These are phyloP conservation scores for Girardinus metallicus DNA, from an alignment of 2,797 vertebrate genomes.

Conservation along the genomic window DNA sequence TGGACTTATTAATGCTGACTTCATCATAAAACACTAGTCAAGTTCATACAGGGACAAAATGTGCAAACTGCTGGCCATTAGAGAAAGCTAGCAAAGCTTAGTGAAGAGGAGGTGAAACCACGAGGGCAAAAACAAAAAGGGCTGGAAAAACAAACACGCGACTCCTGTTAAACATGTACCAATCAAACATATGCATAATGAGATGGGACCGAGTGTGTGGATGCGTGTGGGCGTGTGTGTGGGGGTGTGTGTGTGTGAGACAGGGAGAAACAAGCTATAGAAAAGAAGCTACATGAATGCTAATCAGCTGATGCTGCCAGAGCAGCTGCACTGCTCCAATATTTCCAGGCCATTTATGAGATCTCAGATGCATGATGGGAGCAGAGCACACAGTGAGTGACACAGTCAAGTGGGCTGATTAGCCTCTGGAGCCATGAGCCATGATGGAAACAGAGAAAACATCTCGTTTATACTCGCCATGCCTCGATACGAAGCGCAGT, in stretches of 20 bases:
- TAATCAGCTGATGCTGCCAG: constrained; percentile 59
- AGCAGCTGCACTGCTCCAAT: constrained; percentile 59
- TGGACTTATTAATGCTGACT: constrained; percentile 25
- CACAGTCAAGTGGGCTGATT: constrained; percentile 45
- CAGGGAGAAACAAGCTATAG: not conserved
- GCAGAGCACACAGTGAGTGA: constrained; percentile 43
- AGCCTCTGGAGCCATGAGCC: constrained; percentile 40
- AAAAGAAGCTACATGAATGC: constrained; percentile 49
- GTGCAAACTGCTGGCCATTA: constrained; percentile 19
- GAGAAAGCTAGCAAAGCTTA: constrained; percentile 11
- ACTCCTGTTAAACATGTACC: not conserved
- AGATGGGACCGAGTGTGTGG: not conserved
- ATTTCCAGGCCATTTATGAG: constrained; percentile 61
- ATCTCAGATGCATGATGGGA: constrained; percentile 44
- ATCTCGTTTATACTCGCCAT: not conserved
- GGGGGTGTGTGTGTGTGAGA: not conserved
- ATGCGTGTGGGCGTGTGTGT: too few species aligned
- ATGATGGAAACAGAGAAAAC: constrained; percentile 17
- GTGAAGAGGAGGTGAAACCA: constrained; percentile 8
- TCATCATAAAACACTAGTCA: constrained; percentile 29
- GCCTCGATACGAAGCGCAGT: not conserved
- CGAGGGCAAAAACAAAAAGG: constrained; percentile 27
- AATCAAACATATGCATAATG: not conserved
- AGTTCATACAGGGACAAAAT: constrained; percentile 15
- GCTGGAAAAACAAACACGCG: constrained; percentile 11